These are phyloP conservation scores for Dreissena rostriformis DNA, from an alignment of 1,140 invertebrate genomes.

Conservation along the genomic window DNA sequence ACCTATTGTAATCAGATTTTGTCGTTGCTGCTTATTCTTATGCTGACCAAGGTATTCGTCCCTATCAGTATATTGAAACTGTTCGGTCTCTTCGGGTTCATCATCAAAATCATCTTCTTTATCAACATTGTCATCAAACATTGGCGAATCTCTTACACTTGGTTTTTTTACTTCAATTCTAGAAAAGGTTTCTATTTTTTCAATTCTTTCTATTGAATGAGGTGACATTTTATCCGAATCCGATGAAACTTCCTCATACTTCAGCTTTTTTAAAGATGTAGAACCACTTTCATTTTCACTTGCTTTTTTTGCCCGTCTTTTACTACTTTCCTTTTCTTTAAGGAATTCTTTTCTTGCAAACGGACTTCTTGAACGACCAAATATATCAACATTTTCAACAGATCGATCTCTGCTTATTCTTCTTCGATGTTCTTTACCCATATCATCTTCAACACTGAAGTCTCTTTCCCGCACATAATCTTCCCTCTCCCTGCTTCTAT, in stretches of 20 bases:
- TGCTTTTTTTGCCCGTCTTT: not conserved
- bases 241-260: conserved; percentile 43
- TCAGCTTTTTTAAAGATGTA: conserved; percentile 20
- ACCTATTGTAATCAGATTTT: conserved; percentile 45
- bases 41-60: conserved; percentile 50
- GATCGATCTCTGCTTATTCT: conserved; percentile 61
- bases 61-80: conserved; percentile 52
- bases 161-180: conserved; percentile 64
- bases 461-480: conserved; percentile 35
- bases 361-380: conserved; percentile 38
- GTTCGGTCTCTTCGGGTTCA: conserved; percentile 52
- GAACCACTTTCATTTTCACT: conserved; percentile 7
- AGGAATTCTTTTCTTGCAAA: conserved; percentile 30
- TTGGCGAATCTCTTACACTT: not conserved
- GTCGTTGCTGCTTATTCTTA: conserved; percentile 43
- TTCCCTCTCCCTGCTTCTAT: conserved; percentile 71
- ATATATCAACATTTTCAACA: conserved; percentile 43
- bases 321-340: conserved; percentile 63
- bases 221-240: conserved; percentile 7
- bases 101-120: conserved; percentile 51
- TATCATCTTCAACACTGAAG: conserved; percentile 62
- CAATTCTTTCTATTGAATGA: conserved; percentile 28
- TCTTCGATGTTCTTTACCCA: conserved; percentile 63
- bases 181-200: conserved; percentile 65
- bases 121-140: conserved; percentile 30